These are phyloP conservation scores for Pogonomyrmex barbatus DNA, from an alignment of 1,140 invertebrate species.

Conservation along the genomic window DNA sequence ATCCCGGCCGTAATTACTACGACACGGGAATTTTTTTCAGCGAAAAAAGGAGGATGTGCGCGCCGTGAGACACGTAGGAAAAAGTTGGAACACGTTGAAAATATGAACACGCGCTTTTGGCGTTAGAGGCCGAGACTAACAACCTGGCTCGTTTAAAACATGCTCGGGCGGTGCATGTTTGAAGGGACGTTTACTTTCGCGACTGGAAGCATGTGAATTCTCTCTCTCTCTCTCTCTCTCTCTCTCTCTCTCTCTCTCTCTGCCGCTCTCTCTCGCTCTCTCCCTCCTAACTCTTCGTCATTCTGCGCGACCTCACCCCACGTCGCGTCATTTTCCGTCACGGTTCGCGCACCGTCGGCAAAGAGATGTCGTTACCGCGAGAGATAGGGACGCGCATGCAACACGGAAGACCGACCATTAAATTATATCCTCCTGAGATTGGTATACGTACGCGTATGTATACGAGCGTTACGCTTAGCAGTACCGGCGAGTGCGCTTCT, in stretches of 20 bases:
- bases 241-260: not conserved
- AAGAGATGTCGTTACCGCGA: constrained; percentile 77
- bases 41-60: not conserved
- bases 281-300: constrained; percentile 63
- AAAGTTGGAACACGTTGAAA: constrained; percentile 7
- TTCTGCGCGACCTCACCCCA: constrained; percentile 59
- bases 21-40: not conserved
- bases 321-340: constrained; percentile 68
- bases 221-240: constrained; percentile 33
- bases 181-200: constrained; percentile 68
- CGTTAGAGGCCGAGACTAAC: constrained; percentile 21
- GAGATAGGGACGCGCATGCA: constrained; percentile 77
- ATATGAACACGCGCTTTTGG: constrained; percentile 12
- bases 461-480: constrained; percentile 26
- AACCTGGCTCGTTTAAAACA: constrained; percentile 28
- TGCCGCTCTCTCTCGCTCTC: constrained; percentile 43
- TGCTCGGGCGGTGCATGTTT: constrained; percentile 22
- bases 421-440: constrained; percentile 79
- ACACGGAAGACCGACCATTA: constrained; percentile 81
- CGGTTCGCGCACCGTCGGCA: constrained; percentile 49
- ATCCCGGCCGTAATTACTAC: constrained; percentile 23
- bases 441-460: constrained; percentile 20
- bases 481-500: constrained; percentile 37
- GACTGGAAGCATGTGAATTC: constrained; percentile 34
- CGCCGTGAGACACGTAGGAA: not conserved